Evolutionary conservation across 2,888 invertebrate species (phyloP).

Genomic region (Agrotis clavis): DNA sequence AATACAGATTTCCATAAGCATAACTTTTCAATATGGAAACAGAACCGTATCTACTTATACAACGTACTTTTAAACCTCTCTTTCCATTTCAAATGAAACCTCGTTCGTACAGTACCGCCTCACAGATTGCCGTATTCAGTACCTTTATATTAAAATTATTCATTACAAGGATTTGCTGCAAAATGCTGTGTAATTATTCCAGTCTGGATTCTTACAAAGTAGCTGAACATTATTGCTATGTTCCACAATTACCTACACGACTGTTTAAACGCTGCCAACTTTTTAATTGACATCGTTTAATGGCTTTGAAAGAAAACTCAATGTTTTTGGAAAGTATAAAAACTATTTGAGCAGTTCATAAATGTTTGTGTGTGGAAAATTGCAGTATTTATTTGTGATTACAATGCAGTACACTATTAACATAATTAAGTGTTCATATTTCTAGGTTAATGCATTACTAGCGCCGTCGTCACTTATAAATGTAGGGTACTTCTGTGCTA

Average conservation of each 20-base stretch:
- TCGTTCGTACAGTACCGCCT: slow-evolving; percentile 21
- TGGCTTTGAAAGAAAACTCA: slow-evolving; percentile 47
- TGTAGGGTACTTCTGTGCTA: slow-evolving; percentile 20
- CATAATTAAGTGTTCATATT: slow-evolving; percentile 42
- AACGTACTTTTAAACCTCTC: slow-evolving; percentile 31
- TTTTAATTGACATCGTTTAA: slow-evolving; percentile 61
- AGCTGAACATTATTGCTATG: slow-evolving; percentile 60
- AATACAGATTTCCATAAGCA: background rate
- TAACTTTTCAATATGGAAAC: background rate
- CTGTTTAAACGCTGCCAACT: slow-evolving; percentile 61
- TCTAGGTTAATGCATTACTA: slow-evolving; percentile 46
- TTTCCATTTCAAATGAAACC: slow-evolving; percentile 36
- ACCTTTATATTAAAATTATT: slow-evolving; percentile 57
- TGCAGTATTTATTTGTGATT: slow-evolving; percentile 47
- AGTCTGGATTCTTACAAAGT: slow-evolving; percentile 63
- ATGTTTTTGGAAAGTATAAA: slow-evolving; percentile 31
- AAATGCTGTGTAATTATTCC: slow-evolving; percentile 58
- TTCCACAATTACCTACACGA: slow-evolving; percentile 62
- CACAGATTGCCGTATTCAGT: slow-evolving; percentile 54
- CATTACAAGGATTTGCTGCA: slow-evolving; percentile 57
- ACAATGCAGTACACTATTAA: slow-evolving; percentile 51
- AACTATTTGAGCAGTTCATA: slow-evolving; percentile 21
- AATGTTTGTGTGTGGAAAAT: slow-evolving; percentile 42
- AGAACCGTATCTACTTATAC: background rate
- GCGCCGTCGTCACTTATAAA: slow-evolving; percentile 21